Evolutionary conservation across 2,113 vertebrate species (phyloP).

Genomic region (Colaptes auratus): DNA sequence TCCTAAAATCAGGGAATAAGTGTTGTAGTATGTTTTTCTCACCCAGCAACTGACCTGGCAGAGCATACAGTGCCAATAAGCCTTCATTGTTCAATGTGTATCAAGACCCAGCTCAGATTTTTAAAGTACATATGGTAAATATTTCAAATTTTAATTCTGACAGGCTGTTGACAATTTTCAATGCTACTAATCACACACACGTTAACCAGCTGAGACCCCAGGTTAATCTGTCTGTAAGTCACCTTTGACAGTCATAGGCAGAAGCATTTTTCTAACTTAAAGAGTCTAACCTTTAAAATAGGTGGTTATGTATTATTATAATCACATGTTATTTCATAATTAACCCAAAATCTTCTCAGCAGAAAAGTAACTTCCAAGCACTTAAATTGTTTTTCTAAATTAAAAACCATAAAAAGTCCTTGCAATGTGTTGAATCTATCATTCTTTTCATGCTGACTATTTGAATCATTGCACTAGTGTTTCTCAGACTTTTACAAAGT

Average conservation of each 20-base stretch:
- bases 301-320: neutral
- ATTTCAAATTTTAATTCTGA: neutral
- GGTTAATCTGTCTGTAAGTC: neutral
- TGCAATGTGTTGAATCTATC: neutral
- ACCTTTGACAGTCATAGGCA: neutral
- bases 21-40: neutral
- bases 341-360: neutral
- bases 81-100: neutral
- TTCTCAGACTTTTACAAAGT: slow-evolving; percentile 18
- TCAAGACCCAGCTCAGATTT: neutral
- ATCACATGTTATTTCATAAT: slow-evolving; percentile 6
- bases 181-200: neutral
- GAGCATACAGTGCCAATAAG: neutral
- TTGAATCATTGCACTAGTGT: neutral
- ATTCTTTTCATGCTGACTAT: neutral
- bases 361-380: neutral
- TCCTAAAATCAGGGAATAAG: neutral
- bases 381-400: slow-evolving; percentile 41
- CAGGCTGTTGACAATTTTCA: neutral
- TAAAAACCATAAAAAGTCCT: neutral
- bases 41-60: neutral
- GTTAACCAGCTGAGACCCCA: neutral
- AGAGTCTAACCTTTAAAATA: slow-evolving; percentile 29
- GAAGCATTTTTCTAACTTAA: neutral
- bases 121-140: neutral